A percentile compares a stretch with the other conserved stretches of the same genome.
Evolutionary conservation across 2,113 vertebrate species (phyloP).

Genomic region (Amphilophus citrinellus): DNA sequence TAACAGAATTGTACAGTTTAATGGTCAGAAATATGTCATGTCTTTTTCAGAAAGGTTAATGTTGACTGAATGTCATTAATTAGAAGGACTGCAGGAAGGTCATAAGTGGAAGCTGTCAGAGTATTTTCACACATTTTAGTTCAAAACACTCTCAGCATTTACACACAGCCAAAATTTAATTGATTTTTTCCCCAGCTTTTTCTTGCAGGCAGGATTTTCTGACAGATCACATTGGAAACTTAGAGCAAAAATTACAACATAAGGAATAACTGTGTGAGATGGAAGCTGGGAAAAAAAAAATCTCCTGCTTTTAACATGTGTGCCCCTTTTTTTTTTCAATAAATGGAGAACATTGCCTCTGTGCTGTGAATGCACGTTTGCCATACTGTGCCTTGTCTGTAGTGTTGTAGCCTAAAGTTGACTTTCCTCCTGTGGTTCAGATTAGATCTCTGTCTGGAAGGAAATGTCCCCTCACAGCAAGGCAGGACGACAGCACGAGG

Average conservation of each 20-base stretch:
- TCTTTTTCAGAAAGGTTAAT: conserved; percentile 52
- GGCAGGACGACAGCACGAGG: conserved; percentile 27
- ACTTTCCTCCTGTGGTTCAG: conserved; percentile 47
- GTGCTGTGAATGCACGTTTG: conserved; percentile 13
- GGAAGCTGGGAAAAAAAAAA: background rate
- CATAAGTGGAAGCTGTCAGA: conserved; percentile 38
- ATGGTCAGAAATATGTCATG: conserved; percentile 31
- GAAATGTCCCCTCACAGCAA: conserved; percentile 48
- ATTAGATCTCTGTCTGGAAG: conserved; percentile 45
- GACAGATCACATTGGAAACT: conserved; percentile 1
- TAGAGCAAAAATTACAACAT: background rate
- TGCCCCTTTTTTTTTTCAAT: background rate
- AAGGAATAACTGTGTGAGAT: background rate
- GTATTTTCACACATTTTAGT: conserved; percentile 20
- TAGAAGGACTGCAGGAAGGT: conserved; percentile 36
- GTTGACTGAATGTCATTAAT: conserved; percentile 43
- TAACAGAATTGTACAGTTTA: conserved; percentile 21
- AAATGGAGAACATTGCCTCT: conserved; percentile 9
- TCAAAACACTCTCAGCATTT: conserved; percentile 11
- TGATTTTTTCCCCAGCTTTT: conserved; percentile 7
- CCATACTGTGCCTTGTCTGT: conserved; percentile 21
- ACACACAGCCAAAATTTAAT: background rate
- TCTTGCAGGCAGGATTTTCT: background rate
- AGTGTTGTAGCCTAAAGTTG: conserved; percentile 35
- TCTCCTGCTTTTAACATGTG: background rate